Evolutionary conservation across 1,140 invertebrate genomes (phyloP), one percentile per base, ranked within the genome.

Genomic region (Drosophila nasuta): DNA sequence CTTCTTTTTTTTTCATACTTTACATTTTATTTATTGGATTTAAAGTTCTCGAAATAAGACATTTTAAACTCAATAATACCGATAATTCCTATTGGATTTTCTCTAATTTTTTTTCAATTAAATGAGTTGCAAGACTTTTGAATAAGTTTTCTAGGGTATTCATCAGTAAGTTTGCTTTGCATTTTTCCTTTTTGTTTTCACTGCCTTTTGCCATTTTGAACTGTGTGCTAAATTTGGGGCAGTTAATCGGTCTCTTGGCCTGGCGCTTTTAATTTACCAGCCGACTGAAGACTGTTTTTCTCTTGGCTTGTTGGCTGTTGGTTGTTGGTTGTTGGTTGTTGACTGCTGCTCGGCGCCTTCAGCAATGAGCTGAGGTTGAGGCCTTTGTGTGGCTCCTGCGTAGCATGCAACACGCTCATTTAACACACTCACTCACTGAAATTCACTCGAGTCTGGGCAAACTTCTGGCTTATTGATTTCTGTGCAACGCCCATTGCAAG

Each of bases 401-500:
- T 67, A 28, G 71, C 76, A 79, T 76, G 81, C 66, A 56, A 60
- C 71, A 83, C 76, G 76, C 81, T 80, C 81, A 81, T 73, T 85
- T 80, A 75, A 57, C 51, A 66, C 69, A 70, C 35, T 46, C 38
- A 56, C 35, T 35, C 35, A 25, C 20, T 17, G 1, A 66, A 25
- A 25, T 25, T 25, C 5, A 33, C 7, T 48, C 3, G 20, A 65
- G 63, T 33, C 51, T 15, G 54, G n/a, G 15, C n/a, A 46, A 65
- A 41, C 62, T 59, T 76, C 38, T 65, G 52, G 62, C 67, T 86
- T 78, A 85, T 85, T 85, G 81, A 85, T 85, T 86, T 69, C 75
- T 51, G 59, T 51, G 48, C 30, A 52, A 62, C 66, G 30, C 64
- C 45, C 54, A 66, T 60, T 49, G 58, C 25, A 51, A 63, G 41